A percentile compares a stretch with the other conserved stretches of the same genome.
Evolutionary conservation across 2,113 vertebrate genomes (phyloP).

Genomic region (Merops nubicus): DNA sequence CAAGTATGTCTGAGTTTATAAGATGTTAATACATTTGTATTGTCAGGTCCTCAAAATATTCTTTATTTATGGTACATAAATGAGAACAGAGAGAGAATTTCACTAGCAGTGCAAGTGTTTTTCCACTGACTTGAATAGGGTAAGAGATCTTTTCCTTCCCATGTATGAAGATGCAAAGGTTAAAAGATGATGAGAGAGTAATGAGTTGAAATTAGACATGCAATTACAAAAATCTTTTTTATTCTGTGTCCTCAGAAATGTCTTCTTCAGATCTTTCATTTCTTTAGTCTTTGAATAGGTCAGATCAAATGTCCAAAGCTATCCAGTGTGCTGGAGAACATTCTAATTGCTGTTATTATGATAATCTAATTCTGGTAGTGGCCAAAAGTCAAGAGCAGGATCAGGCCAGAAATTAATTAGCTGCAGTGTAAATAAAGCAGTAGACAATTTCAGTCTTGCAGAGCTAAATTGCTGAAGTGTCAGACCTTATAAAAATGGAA

Average conservation of each 20-base stretch:
- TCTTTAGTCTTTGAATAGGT: background rate
- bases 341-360: constrained; percentile 9
- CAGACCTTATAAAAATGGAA: background rate
- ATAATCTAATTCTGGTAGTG: constrained; percentile 19
- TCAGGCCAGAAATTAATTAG: background rate
- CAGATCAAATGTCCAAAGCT: background rate
- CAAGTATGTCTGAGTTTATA: background rate
- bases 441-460: background rate
- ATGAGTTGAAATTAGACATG: background rate
- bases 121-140: background rate
- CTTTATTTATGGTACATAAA: background rate
- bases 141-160: background rate
- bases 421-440: background rate
- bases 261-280: background rate
- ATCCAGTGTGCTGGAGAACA: background rate
- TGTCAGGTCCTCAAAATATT: background rate
- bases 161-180: background rate
- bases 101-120: background rate
- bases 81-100: background rate
- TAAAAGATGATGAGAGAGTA: background rate
- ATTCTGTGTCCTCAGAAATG: background rate
- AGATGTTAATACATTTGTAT: background rate
- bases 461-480: background rate
- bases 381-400: background rate
- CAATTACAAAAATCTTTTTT: background rate